Conservation (phyloP, 2,113 vertebrate genomes). For the Mesitornis unicolor region DNA sequence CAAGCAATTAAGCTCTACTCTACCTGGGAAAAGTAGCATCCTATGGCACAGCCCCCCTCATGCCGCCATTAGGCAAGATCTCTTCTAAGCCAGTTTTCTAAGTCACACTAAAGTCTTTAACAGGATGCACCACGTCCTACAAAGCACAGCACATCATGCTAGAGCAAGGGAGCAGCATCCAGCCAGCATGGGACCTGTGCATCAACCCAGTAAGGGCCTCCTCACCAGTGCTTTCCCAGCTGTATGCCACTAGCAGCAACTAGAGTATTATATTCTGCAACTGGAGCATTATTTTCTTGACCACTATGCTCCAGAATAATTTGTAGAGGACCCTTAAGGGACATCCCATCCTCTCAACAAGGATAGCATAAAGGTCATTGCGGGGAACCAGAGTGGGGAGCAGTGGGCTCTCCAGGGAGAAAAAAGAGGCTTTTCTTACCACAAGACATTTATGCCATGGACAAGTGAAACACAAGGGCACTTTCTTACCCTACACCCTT, state of each 20-base stretch:
- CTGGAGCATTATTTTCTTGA: accelerated
- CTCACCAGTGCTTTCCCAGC: no score
- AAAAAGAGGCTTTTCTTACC: neutral
- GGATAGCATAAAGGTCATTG: accelerated
- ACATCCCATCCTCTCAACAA: neutral
- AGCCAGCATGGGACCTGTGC: accelerated
- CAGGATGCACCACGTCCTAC: accelerated
- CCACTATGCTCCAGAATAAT: no score
- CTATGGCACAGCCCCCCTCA: accelerated
- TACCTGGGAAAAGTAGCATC: neutral
- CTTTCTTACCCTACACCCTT: no score
- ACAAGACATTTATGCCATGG: accelerated
- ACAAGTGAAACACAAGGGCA: accelerated
- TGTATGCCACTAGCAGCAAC: accelerated
- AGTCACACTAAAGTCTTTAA: neutral
- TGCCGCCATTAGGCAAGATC: neutral
- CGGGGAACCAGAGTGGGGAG: accelerated
- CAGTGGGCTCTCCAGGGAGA: accelerated
- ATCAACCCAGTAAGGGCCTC: neutral
- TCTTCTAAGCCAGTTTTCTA: neutral
- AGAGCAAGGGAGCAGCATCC: accelerated
- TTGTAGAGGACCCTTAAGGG: accelerated
- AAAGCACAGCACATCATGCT: no score
- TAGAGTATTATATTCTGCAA: accelerated
- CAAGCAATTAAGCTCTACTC: neutral